Percentiles rank a stretch among this genome's conserved stretches.
Evolutionary conservation across 2,113 vertebrate genomes (phyloP).

Genomic region (Engystomops pustulosus): DNA sequence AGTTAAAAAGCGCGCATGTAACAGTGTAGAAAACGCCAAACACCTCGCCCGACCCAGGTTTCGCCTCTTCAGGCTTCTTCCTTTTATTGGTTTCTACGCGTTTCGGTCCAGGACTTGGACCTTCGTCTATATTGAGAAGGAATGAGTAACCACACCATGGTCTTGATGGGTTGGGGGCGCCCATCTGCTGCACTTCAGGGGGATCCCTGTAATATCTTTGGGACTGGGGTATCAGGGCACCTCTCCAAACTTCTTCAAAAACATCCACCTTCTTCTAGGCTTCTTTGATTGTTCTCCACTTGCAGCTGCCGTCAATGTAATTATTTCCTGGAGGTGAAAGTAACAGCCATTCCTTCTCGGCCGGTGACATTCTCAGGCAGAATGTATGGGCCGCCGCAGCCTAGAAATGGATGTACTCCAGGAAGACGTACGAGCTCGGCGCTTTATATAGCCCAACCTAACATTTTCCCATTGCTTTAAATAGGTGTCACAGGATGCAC

Average conservation of each 20-base stretch:
- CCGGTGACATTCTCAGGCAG: not conserved
- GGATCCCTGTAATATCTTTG: too few species aligned
- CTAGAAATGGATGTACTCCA: conserved; percentile 22
- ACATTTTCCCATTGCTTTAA: conserved; percentile 30
- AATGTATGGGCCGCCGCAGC: not conserved
- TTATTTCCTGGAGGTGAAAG: conserved; percentile 21
- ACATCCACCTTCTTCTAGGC: not conserved
- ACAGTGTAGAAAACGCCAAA: too few species aligned
- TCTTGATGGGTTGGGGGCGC: too few species aligned
- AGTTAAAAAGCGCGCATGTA: too few species aligned
- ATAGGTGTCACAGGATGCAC: not conserved
- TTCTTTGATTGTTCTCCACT: not conserved
- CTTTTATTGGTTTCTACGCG: too few species aligned
- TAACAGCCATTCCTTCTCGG: not conserved
- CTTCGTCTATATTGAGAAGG: too few species aligned
- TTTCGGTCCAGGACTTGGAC: too few species aligned
- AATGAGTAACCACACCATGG: too few species aligned
- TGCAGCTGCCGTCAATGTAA: not conserved
- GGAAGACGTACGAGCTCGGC: conserved; percentile 5
- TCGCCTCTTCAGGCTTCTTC: too few species aligned
- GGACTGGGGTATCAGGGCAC: too few species aligned
- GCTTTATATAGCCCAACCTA: conserved; percentile 28
- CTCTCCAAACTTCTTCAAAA: not conserved
- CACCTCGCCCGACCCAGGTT: too few species aligned
- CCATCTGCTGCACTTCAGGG: too few species aligned